A percentile compares a stretch with the other conserved stretches of the same genome.
phyloP scores from a whole-genome alignment of 2,888 invertebrate species.

The Acrobasis suavella region DNA sequence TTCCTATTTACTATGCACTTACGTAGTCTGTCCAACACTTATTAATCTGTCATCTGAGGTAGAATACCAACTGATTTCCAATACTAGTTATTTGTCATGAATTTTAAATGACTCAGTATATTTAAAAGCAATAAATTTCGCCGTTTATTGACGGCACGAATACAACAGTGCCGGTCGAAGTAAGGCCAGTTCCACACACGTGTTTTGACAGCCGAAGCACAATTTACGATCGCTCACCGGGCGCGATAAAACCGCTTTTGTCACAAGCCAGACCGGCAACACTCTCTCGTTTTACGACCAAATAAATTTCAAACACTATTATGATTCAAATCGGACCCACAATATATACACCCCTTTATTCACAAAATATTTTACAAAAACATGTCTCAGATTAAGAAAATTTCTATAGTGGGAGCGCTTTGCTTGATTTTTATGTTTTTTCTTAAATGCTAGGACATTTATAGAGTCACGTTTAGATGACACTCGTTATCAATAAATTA shows the following conservation, averaged over 20 bases:
- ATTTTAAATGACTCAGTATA: conserved; percentile 20
- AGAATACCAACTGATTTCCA: background rate
- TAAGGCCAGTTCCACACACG: conserved; percentile 46
- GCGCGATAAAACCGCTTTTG: conserved; percentile 75
- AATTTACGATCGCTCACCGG: conserved; percentile 75
- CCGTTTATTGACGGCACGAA: conserved; percentile 19
- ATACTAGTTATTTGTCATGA: conserved; percentile 21
- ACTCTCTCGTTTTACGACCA: conserved; percentile 75
- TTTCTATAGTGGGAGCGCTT: conserved; percentile 32
- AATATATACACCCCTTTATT: conserved; percentile 72
- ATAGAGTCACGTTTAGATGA: conserved; percentile 59
- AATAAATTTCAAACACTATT: conserved; percentile 82
- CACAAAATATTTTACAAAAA: conserved; percentile 68
- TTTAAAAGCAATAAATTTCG: conserved; percentile 23
- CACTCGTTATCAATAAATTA: conserved; percentile 66
- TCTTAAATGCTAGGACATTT: conserved; percentile 47
- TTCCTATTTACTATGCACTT: too few relatives aligned
- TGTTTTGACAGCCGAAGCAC: conserved; percentile 76
- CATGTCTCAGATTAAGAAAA: conserved; percentile 43
- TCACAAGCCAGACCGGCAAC: conserved; percentile 70
- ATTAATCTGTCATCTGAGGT: too few relatives aligned
- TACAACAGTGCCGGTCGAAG: conserved; percentile 28
- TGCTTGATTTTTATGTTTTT: conserved; percentile 36
- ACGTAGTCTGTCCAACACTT: too few relatives aligned
- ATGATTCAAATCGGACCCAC: conserved; percentile 80